Conservation (phyloP, 2,797 vertebrate genomes). For the Cirrhinus mrigala region DNA sequence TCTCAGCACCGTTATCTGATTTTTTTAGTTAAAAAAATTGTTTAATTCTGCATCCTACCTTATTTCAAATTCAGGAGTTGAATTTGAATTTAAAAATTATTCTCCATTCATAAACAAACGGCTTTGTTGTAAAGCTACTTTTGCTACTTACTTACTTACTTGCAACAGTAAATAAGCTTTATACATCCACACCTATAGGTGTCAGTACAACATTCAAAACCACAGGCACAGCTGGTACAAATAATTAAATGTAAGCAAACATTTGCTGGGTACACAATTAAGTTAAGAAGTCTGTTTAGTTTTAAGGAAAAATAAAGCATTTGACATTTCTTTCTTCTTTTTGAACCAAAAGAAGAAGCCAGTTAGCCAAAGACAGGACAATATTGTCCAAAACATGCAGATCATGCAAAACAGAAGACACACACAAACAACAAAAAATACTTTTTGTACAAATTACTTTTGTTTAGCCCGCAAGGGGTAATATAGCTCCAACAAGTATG, state of each 20-base stretch:
- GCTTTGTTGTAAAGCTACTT: not conserved
- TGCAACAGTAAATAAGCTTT: not conserved
- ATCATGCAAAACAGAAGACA: not conserved
- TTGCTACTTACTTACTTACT: too few species aligned
- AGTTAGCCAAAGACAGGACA: not conserved
- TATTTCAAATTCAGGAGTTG: not conserved
- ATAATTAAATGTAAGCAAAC: not conserved
- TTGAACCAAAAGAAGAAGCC: not conserved
- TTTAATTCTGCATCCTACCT: not conserved
- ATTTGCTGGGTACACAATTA: not conserved
- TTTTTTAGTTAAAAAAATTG: not conserved
- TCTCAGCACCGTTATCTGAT: not conserved
- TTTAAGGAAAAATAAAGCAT: conserved; percentile 1
- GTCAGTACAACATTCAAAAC: not conserved
- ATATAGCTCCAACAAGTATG: conserved; percentile 1
- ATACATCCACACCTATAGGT: conserved; percentile 10
- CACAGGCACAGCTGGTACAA: not conserved
- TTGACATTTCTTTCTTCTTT: not conserved
- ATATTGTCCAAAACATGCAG: not conserved
- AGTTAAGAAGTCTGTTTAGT: not conserved
- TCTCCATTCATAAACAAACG: not conserved
- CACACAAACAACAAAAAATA: not conserved
- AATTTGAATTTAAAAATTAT: not conserved
- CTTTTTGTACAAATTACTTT: not conserved
- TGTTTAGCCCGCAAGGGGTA: not conserved